phyloP scores from a whole-genome alignment of 2,888 invertebrate species.

The Prosapia bicincta region DNA sequence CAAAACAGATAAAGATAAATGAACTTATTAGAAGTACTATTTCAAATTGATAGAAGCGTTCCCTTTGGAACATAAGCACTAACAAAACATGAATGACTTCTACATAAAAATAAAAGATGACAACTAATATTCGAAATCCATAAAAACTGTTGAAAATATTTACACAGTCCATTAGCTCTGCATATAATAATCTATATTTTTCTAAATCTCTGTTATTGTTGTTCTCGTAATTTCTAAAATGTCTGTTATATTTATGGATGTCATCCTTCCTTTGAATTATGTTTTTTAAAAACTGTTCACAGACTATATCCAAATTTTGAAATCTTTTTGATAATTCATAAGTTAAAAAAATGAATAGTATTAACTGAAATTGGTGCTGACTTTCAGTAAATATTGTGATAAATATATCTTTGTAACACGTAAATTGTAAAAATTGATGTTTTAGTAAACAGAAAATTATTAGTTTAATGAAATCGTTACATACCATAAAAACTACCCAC shows the following conservation, averaged over 20 bases:
- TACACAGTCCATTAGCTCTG: background rate
- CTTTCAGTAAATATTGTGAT: background rate
- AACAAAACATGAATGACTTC: background rate
- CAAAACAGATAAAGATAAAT: background rate
- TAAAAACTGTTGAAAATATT: background rate
- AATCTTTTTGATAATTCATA: background rate
- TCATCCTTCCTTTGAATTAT: background rate
- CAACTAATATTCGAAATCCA: background rate
- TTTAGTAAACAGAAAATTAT: background rate
- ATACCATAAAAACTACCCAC: background rate
- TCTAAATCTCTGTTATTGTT: background rate
- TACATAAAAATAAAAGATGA: background rate
- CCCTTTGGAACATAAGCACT: background rate
- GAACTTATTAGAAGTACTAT: background rate
- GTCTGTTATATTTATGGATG: too few relatives aligned
- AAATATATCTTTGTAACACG: too few relatives aligned
- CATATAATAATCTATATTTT: background rate
- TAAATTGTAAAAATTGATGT: too few relatives aligned
- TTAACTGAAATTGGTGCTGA: background rate
- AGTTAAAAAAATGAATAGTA: background rate
- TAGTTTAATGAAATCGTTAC: background rate
- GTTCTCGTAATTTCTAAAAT: too few relatives aligned
- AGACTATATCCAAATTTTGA: background rate
- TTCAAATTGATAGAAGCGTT: background rate
- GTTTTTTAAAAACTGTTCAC: background rate